phyloP scores from a whole-genome alignment of 2,888 invertebrate genomes.

The Drosophila nr. perissopoda region DNA sequence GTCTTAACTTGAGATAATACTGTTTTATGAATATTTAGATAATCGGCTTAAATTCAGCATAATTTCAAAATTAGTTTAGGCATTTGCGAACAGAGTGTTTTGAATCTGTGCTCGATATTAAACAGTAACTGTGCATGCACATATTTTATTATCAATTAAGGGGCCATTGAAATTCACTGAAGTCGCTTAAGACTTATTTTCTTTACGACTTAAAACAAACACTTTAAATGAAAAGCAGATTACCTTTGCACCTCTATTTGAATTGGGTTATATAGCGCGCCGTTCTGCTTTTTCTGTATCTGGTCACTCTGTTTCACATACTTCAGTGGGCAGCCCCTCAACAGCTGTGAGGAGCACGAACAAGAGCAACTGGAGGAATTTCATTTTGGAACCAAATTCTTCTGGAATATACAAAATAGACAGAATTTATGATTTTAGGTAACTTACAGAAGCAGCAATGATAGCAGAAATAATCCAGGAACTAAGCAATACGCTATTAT shows the following conservation, averaged over 20 bases:
- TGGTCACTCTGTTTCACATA: not conserved
- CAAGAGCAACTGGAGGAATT: not conserved
- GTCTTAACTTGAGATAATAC: too few species aligned
- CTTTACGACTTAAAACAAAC: not conserved
- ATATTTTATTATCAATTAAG: too few species aligned
- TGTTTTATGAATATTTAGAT: not conserved
- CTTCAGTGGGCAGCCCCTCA: not conserved
- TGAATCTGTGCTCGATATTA: too few species aligned
- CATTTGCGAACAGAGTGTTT: not conserved
- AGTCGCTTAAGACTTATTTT: not conserved
- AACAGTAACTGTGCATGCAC: too few species aligned
- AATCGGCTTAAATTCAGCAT: not conserved
- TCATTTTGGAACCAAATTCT: not conserved
- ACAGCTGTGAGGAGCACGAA: conserved; percentile 27
- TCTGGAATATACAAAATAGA: not conserved
- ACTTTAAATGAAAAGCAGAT: not conserved
- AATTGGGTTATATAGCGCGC: not conserved
- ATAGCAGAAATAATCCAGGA: not conserved
- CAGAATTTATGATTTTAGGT: not conserved
- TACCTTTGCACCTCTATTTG: not conserved
- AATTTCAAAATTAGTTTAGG: not conserved
- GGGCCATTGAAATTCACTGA: not conserved
- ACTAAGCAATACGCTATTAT: too few species aligned
- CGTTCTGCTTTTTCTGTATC: too few species aligned
- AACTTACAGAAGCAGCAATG: not conserved